phyloP scores from a whole-genome alignment of 2,113 vertebrate species.

The Apodemus sylvaticus region DNA sequence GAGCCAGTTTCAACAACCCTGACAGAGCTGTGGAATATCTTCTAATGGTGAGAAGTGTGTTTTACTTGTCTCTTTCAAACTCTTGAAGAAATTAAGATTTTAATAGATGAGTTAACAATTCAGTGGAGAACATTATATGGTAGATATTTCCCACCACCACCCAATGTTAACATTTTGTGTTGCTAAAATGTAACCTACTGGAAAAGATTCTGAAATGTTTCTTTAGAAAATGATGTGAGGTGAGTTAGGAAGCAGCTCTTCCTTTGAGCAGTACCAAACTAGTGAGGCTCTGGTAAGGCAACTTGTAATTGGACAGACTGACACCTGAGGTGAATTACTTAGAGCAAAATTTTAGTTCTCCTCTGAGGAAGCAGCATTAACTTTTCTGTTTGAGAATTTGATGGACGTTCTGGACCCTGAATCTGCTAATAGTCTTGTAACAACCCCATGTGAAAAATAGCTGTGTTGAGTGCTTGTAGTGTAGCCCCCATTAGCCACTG shows the following conservation, averaged over 20 bases:
- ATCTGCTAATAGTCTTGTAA: neutral
- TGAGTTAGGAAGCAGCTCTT: neutral
- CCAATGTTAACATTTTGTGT: slow-evolving; percentile 29
- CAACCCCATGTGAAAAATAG: neutral
- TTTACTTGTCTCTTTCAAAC: slow-evolving; percentile 46
- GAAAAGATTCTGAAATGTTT: slow-evolving; percentile 4
- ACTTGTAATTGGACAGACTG: neutral
- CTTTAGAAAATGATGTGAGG: neutral
- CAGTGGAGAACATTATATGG: neutral
- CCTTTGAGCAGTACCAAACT: neutral
- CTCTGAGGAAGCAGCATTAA: neutral
- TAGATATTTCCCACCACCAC: slow-evolving; percentile 39
- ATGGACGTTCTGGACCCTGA: neutral
- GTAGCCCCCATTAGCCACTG: neutral
- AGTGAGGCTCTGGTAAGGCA: neutral
- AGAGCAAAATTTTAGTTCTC: neutral
- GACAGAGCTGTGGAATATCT: slow-evolving; percentile 98
- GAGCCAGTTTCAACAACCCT: slow-evolving; percentile 98
- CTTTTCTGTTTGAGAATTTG: neutral
- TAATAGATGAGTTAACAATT: neutral
- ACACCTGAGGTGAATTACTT: neutral
- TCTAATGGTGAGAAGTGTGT: slow-evolving; percentile 89
- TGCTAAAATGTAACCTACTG: slow-evolving; percentile 3
- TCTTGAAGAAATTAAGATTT: neutral
- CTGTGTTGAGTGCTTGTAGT: neutral